Evolutionary conservation across 2,113 vertebrate species (phyloP).

Genomic region (Corvus cornix): DNA sequence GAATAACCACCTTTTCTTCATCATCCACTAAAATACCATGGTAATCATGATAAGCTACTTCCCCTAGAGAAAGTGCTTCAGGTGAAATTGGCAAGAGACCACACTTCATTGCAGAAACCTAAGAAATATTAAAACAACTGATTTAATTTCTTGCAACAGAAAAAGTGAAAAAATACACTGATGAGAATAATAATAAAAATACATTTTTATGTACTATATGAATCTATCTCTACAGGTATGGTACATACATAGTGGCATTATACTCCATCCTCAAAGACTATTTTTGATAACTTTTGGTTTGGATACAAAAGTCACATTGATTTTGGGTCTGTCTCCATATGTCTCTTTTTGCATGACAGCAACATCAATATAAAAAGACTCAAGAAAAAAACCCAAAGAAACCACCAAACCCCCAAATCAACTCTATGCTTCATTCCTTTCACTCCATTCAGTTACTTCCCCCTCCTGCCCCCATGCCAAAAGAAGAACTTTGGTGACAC

Average conservation of each 20-base stretch:
- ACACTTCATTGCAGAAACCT: slow-evolving; percentile 98
- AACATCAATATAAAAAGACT: neutral
- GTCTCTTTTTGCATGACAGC: neutral
- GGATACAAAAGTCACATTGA: neutral
- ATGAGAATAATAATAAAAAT: neutral
- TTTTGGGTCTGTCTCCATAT: neutral
- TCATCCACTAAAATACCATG: slow-evolving; percentile 93
- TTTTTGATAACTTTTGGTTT: neutral
- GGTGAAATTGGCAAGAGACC: slow-evolving; percentile 95
- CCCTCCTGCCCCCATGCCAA: neutral
- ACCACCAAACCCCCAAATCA: neutral
- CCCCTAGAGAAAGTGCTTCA: slow-evolving; percentile 90
- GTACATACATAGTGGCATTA: neutral
- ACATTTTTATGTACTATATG: neutral
- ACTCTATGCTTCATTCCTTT: neutral
- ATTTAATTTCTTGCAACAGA: neutral
- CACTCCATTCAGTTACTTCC: neutral
- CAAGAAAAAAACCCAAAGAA: neutral
- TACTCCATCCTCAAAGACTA: neutral
- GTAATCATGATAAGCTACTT: slow-evolving; percentile 95
- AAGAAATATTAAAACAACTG: neutral
- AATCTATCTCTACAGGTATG: neutral
- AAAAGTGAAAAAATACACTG: neutral
- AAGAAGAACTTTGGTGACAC: neutral
- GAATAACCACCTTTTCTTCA: slow-evolving; percentile 87